A percentile compares a stretch with the other conserved stretches of the same genome.
Conservation (phyloP, 2,797 vertebrate species). For the Sarcophilus harrisii region DNA sequence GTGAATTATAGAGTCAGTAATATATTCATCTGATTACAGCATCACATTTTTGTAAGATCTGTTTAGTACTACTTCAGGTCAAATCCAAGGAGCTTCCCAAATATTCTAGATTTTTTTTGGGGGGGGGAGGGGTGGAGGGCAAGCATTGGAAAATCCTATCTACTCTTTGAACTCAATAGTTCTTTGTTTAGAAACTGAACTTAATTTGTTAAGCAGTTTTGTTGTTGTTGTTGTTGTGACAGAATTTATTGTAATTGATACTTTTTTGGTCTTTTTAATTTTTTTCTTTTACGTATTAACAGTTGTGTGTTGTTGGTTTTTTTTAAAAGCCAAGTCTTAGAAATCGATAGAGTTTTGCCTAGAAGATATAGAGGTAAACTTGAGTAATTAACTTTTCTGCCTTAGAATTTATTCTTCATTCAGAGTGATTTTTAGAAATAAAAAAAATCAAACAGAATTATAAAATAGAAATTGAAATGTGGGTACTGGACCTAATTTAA, state of each 20-base stretch:
- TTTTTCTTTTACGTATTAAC: not conserved
- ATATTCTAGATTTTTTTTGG: not conserved
- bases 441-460: not conserved
- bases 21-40: not conserved
- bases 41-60: not conserved
- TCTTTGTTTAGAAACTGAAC: not conserved
- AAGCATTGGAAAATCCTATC: not conserved
- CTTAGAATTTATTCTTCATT: not conserved
- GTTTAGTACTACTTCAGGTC: not conserved
- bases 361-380: not conserved
- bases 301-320: not conserved
- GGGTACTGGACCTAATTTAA: not conserved
- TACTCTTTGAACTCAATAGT: not conserved
- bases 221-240: not conserved
- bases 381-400: not conserved
- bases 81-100: not conserved
- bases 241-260: not conserved
- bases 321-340: not conserved
- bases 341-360: not conserved
- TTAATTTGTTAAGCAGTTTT: not conserved
- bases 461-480: not conserved
- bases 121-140: not conserved
- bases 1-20: not conserved
- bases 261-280: too few species aligned
- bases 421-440: not conserved